Percentiles rank a stretch among this genome's conserved stretches.
Evolutionary conservation across 1,140 invertebrate genomes (phyloP).

Genomic region (Eurosta solidaginis): DNA sequence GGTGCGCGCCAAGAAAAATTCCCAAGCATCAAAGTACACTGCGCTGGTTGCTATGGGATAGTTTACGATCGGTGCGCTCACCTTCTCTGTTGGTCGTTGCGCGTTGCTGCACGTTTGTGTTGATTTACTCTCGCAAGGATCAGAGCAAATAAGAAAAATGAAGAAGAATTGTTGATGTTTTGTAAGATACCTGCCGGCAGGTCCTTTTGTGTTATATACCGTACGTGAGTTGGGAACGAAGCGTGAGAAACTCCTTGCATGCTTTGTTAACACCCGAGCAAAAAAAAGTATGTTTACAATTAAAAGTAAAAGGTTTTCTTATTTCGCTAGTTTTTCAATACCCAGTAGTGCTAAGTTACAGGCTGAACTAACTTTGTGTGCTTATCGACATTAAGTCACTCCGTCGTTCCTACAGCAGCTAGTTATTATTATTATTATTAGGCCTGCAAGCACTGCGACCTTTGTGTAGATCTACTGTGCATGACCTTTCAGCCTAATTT

Average conservation of each 20-base stretch:
- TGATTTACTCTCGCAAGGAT: conserved; percentile 13
- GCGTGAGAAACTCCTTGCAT: conserved; percentile 49
- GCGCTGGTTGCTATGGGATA: conserved; percentile 14
- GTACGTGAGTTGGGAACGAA: conserved; percentile 32
- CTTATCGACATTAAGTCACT: no score
- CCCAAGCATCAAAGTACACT: conserved; percentile 45
- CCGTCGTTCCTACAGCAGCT: no score
- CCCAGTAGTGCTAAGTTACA: not conserved
- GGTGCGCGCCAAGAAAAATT: conserved; percentile 49
- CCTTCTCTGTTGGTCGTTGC: not conserved
- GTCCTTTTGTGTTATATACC: conserved; percentile 9
- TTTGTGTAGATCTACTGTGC: no score
- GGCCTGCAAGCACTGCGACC: no score
- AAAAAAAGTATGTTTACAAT: not conserved
- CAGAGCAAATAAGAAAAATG: conserved; percentile 32
- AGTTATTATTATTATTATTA: no score
- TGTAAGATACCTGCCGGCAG: not conserved
- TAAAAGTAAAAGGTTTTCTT: conserved; percentile 29
- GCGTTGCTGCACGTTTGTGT: not conserved
- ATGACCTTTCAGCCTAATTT: no score
- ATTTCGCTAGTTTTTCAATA: not conserved
- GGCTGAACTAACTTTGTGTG: no score
- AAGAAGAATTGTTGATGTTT: conserved; percentile 39
- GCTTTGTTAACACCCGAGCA: conserved; percentile 25
- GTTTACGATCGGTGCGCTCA: not conserved